phyloP scores from a whole-genome alignment of 2,113 vertebrate species.

The Oncorhynchus mykiss region DNA sequence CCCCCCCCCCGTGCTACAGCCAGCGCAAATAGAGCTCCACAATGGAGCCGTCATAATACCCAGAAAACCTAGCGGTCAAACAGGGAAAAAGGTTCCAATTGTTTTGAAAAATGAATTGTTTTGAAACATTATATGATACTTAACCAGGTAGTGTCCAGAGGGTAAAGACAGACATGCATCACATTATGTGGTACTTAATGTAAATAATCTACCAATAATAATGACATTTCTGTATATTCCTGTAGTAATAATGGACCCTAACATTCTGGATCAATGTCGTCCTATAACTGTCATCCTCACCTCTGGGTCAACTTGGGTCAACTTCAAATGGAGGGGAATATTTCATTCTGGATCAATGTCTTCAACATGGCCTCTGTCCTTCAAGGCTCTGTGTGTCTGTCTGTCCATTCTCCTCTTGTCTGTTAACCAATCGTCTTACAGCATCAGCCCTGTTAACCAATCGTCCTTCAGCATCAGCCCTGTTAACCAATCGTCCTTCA shows the following conservation, averaged over 20 bases:
- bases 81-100: no score
- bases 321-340: not conserved
- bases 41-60: not conserved
- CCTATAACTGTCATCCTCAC: no score
- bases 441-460: constrained; percentile 4
- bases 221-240: no score
- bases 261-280: no score
- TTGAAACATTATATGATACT: no score
- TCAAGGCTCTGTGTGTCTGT: not conserved
- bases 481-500: not conserved
- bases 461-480: not conserved
- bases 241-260: no score
- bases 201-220: no score
- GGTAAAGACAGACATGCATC: not conserved
- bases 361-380: not conserved
- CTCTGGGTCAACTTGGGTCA: not conserved
- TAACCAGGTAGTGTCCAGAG: not conserved
- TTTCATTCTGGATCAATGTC: no score
- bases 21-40: not conserved
- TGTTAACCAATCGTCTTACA: constrained; percentile 7
- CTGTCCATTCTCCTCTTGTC: no score
- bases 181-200: not conserved
- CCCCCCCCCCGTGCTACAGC: constrained; percentile 34
- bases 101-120: no score
- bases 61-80: no score